phyloP scores from a whole-genome alignment of 2,113 vertebrate species.

The Chauna torquata region DNA sequence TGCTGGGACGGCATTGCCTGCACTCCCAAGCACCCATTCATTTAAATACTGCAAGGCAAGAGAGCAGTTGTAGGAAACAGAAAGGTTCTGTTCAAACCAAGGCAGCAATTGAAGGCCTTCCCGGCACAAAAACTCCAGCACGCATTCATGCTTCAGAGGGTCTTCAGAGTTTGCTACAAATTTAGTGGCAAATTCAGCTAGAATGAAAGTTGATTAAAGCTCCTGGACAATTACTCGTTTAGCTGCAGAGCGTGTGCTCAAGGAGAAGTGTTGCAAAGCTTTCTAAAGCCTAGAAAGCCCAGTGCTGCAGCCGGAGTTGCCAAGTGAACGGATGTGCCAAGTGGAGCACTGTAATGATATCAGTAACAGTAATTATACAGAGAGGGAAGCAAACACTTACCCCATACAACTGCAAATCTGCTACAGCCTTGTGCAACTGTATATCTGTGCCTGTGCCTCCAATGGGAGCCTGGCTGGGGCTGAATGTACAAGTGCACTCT shows the following conservation, averaged over 20 bases:
- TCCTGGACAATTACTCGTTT: conserved; percentile 1
- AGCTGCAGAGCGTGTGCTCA: conserved; percentile 20
- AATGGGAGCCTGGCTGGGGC: background rate
- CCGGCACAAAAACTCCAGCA: background rate
- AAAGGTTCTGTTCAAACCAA: conserved; percentile 7
- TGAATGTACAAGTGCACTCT: background rate
- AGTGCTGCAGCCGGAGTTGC: background rate
- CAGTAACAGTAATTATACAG: conserved; percentile 31
- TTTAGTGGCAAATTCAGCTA: background rate
- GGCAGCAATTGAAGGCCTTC: background rate
- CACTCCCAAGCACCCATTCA: background rate
- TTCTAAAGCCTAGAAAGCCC: conserved; percentile 22
- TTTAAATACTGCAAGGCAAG: background rate
- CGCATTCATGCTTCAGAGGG: background rate
- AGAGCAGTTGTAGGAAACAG: background rate
- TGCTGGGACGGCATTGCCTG: background rate
- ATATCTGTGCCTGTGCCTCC: background rate
- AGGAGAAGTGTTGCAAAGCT: conserved; percentile 3
- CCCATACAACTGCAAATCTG: conserved; percentile 36
- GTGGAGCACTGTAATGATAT: conserved; percentile 36
- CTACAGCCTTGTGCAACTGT: background rate
- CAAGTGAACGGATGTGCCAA: conserved; percentile 54
- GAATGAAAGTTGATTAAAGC: conserved; percentile 18
- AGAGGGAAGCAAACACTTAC: conserved; percentile 33
- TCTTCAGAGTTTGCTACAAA: background rate